A percentile compares a stretch with the other conserved stretches of the same genome.
phyloP scores from a whole-genome alignment of 2,888 invertebrate species.

The Dryobota labecula region DNA sequence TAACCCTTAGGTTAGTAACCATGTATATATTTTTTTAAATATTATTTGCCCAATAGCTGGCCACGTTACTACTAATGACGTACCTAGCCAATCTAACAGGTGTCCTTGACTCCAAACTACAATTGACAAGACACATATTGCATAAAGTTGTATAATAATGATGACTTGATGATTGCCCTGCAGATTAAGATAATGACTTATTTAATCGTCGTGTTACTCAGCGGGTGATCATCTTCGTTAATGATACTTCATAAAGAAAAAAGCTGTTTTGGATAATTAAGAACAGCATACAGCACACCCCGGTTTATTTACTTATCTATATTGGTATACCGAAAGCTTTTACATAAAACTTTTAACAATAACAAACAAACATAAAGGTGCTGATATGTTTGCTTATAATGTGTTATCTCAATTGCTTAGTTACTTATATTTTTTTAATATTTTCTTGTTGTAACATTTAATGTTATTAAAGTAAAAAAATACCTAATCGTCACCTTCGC shows the following conservation, averaged over 20 bases:
- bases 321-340: not conserved
- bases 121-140: conserved; percentile 20
- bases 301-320: conserved; percentile 7
- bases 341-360: not conserved
- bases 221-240: conserved; percentile 19
- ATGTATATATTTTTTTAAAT: no score
- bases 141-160: conserved; percentile 20
- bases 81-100: not conserved
- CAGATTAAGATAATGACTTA: conserved; percentile 33
- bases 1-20: no score
- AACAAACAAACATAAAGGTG: conserved; percentile 3
- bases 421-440: not conserved
- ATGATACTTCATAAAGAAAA: no score
- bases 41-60: no score
- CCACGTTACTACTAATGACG: not conserved
- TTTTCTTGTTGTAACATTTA: not conserved
- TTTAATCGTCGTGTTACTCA: conserved; percentile 28
- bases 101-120: conserved; percentile 26
- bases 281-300: not conserved
- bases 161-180: conserved; percentile 21
- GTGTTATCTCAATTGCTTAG: not conserved
- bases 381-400: not conserved
- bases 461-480: not conserved
- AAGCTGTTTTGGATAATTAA: no score
- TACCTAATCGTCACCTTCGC: not conserved